A percentile compares a stretch with the other conserved stretches of the same genome.
These are phyloP conservation scores for Gymnarchus niloticus DNA, from an alignment of 2,113 vertebrate genomes.

Conservation along the genomic window DNA sequence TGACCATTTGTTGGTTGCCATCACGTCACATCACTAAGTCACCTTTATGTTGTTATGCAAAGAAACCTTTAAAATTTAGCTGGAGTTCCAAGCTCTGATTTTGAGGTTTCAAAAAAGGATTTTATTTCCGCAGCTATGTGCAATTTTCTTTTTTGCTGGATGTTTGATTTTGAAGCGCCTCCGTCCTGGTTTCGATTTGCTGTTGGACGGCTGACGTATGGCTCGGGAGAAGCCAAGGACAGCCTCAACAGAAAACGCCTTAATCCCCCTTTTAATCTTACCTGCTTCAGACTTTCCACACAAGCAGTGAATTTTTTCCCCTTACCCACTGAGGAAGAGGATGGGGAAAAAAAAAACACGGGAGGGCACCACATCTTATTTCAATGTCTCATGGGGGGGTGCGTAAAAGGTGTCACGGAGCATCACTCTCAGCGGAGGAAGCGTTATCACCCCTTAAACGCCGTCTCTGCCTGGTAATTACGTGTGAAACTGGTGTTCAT, in stretches of 20 bases:
- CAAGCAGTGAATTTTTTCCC: slow-evolving; percentile 3
- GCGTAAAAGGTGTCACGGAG: slow-evolving; percentile 42
- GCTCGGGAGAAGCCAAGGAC: not conserved
- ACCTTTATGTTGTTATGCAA: not conserved
- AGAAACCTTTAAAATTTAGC: not conserved
- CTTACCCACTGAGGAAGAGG: not conserved
- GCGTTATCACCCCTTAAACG: slow-evolving; percentile 41
- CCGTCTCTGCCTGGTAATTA: slow-evolving; percentile 45
- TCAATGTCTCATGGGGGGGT: slow-evolving; percentile 35
- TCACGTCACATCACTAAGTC: not conserved
- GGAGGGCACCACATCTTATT: slow-evolving; percentile 29
- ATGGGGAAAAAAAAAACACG: not conserved
- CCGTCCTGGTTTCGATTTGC: not conserved
- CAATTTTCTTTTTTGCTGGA: not conserved
- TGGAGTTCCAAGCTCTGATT: not conserved
- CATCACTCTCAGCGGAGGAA: slow-evolving; percentile 43
- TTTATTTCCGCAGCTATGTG: not conserved
- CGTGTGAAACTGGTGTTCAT: slow-evolving; percentile 27
- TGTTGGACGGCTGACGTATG: not conserved
- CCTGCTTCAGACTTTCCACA: not conserved
- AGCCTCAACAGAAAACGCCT: not conserved
- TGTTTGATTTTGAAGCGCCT: slow-evolving; percentile 1
- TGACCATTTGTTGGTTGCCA: too few species aligned
- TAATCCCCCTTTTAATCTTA: slow-evolving; percentile 2
- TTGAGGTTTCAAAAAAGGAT: not conserved